Conservation (phyloP, 2,113 vertebrate species). For the Mesembrinibis cayennensis region DNA sequence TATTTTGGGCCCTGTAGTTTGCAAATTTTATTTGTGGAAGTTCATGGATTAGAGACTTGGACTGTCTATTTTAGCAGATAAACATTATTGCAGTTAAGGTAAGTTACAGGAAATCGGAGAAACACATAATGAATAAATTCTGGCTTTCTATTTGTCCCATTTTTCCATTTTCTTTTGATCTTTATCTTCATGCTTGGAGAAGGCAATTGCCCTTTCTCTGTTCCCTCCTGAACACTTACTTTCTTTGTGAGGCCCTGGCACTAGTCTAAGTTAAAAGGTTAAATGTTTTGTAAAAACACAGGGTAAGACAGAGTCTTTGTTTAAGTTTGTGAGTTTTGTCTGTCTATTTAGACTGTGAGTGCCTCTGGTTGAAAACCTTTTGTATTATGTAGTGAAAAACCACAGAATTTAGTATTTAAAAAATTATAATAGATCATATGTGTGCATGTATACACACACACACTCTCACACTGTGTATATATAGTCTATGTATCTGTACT, state of each 20-base stretch:
- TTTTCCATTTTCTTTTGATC: slow-evolving; percentile 5
- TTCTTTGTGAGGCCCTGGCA: neutral
- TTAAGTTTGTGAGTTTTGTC: neutral
- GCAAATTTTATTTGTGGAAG: neutral
- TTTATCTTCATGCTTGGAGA: neutral
- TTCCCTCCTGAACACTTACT: neutral
- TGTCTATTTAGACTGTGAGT: neutral
- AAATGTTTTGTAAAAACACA: neutral
- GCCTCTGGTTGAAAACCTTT: neutral
- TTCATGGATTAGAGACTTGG: neutral
- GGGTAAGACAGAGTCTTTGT: neutral
- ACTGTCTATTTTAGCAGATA: neutral
- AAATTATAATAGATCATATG: neutral
- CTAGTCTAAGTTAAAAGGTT: neutral
- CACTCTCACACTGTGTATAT: too few species aligned
- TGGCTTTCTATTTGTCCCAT: neutral
- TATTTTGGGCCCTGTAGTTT: neutral
- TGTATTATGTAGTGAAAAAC: neutral
- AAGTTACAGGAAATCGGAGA: neutral
- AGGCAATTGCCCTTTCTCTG: neutral
- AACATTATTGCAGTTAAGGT: neutral
- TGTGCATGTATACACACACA: neutral
- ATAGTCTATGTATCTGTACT: neutral
- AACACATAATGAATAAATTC: neutral
- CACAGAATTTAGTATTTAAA: neutral